Evolutionary conservation across 2,888 invertebrate genomes (phyloP), one percentile per base, ranked within the genome.

Genomic region (Opisthograptis luteolata): DNA sequence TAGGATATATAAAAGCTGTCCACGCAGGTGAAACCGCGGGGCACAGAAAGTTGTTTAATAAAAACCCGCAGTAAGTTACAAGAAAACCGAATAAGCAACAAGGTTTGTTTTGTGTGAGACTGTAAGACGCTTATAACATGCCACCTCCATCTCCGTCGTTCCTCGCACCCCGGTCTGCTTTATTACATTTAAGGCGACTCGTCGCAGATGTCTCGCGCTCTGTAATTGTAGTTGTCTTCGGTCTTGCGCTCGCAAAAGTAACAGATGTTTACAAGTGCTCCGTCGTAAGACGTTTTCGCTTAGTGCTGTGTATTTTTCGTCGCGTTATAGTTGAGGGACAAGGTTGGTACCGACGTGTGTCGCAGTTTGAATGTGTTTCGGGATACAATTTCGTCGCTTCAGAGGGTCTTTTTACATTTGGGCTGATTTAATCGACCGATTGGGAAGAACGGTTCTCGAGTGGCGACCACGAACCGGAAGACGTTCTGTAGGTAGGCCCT

Each of bases 251-350:
- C 68, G 72, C 68, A 73, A 74, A 67, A 64, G 79, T 70, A 78
- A 69, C 86, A 85, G 85, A 85, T 87, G 87, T 80, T 83, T 77
- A 73, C 79, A 84, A 85, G 79, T 78, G 73, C 78, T 64, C 67
- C 70, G 74, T 76, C 39, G 24, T 41, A 48, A 48, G 48, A 54
- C 37, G 35, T 22, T 20, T 20, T 5, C 24, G 40, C 43, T 44
- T 40, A 30, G 31, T 24, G 40, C 13, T 51, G 24, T 30, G 32
- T 40, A 20, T 40, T 51, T 51, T 51, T 51, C n/a, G 36, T 31
- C 20, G 10, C 10, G 35, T 35, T 31, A 44, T 28, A 39, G 28
- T 14, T 24, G 10, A 7, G 37, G 27, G 15, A 22, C 20, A 31
- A 12, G 30, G 30, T 45, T 22, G 0, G 15, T 37, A 13, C 2